Base-by-base conservation (phyloP, 2,113 vertebrate genomes). In the Barnardius zonarius region DNA sequence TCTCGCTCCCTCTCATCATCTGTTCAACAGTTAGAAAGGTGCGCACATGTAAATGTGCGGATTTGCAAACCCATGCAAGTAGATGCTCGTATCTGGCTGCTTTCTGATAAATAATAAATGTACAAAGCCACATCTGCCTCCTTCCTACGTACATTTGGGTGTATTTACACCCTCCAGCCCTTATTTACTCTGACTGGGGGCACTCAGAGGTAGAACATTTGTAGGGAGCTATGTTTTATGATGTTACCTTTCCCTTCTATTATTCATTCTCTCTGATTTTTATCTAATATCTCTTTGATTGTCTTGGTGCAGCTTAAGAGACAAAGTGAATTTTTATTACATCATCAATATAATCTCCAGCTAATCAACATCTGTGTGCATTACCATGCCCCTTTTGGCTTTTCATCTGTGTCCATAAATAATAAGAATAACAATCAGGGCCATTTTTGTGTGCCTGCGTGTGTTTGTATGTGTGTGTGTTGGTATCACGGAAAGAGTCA, bases 251-350 rank as follows among this genome's bases (percentile, higher is more conserved):
- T 96, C 96, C 91, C 43, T 96, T 97, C 92, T 96, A 94, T 98
- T 97, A 97, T 98, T 98, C 96, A 97, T 97, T 97, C 95, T 93
- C 95, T 95, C 94, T 97, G 97, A 97, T 98, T 98, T 98, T 97
- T 98, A 97, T 98, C 97, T 98, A 98, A 98, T 98, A 97, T 97
- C 83, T 95, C 96, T 97, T 97, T 97, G 97, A 98, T 98, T 97
- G 97, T 97, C 94, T 97, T 96, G 93, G 86, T 97, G 95, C 98
- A 97, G 96, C 93, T 97, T 98, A 98, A 97, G 96, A 98, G 97
- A 98, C 97, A 98, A 98, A 98, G 98, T 98, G 97, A 98, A 97
- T 98, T 98, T 98, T 98, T 98, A 98, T 98, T 98, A 97, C 98
- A 98, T 98, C 98, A 98, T 98, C 98, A 98, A 98, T 98, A 98